Evolutionary conservation across 2,113 vertebrate genomes (phyloP).

Genomic region (Oenanthe melanoleuca): DNA sequence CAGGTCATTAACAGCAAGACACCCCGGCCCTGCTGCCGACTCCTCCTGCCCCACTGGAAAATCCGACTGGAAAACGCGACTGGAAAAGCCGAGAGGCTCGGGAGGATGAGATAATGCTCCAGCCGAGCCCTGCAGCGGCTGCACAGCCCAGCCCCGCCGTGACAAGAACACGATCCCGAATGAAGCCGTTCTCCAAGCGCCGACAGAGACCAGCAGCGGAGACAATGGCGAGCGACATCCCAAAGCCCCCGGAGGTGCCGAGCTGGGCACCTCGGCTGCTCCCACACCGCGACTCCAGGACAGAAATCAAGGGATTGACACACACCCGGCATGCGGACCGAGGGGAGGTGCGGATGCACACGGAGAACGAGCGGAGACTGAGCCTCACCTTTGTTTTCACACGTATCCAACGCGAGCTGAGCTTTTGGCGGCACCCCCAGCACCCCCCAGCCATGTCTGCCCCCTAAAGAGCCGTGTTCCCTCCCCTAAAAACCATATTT

Average conservation of each 20-base stretch:
- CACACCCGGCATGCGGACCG: fast-evolving
- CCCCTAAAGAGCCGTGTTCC: fast-evolving
- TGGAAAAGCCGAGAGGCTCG: background rate
- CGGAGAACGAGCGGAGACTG: fast-evolving
- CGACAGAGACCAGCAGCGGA: fast-evolving
- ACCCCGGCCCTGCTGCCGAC: fast-evolving
- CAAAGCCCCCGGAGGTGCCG: background rate
- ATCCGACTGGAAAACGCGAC: fast-evolving
- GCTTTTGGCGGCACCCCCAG: background rate
- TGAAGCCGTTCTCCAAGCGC: background rate
- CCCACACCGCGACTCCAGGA: fast-evolving
- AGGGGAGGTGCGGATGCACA: fast-evolving
- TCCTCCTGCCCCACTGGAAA: fast-evolving
- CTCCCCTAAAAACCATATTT: fast-evolving
- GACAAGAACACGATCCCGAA: background rate
- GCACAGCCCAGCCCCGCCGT: background rate
- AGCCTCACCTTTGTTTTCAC: slow-evolving; percentile 29
- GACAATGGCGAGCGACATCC: background rate
- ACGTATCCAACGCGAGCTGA: fast-evolving
- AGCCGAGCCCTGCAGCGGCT: background rate
- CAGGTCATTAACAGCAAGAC: background rate
- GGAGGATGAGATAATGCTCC: background rate
- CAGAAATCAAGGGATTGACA: fast-evolving
- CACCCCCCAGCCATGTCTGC: background rate
- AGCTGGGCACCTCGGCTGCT: background rate